phyloP scores from a whole-genome alignment of 2,113 vertebrate species.

The Argyrosomus japonicus region DNA sequence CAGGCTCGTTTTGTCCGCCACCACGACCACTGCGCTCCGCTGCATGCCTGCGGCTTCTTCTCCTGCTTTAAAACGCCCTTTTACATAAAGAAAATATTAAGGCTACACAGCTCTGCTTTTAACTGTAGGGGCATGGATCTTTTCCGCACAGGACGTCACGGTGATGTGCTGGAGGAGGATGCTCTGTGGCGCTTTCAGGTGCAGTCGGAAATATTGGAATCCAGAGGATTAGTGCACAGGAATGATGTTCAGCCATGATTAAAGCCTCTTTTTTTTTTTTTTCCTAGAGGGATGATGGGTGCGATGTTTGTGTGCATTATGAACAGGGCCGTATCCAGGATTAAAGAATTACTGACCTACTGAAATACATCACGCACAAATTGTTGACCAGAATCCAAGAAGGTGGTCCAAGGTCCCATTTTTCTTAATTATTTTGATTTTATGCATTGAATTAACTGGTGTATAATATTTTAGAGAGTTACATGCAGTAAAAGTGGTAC shows the following conservation, averaged over 20 bases:
- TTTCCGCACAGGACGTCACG: constrained; percentile 68
- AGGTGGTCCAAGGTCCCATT: no score
- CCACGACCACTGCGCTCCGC: constrained; percentile 78
- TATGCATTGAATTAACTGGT: no score
- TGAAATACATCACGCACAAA: neutral
- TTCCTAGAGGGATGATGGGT: neutral
- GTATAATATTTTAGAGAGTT: no score
- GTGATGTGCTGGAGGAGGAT: constrained; percentile 50
- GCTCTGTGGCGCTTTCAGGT: constrained; percentile 53
- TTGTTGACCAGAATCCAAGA: neutral
- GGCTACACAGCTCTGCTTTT: neutral
- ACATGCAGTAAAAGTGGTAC: no score
- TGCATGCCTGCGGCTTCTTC: constrained; percentile 68
- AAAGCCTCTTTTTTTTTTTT: neutral
- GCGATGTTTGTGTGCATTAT: neutral
- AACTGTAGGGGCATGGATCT: constrained; percentile 51
- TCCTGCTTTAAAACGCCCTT: constrained; percentile 14
- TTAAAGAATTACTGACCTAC: neutral
- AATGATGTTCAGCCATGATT: neutral
- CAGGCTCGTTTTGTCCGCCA: constrained; percentile 79
- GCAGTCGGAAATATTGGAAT: constrained; percentile 30
- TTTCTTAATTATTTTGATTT: no score
- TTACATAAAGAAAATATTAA: constrained; percentile 33
- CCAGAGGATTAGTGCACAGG: neutral
- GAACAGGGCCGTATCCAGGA: neutral